Evolutionary conservation across 2,888 invertebrate genomes (phyloP).

Genomic region (Melinaea menophilus): DNA sequence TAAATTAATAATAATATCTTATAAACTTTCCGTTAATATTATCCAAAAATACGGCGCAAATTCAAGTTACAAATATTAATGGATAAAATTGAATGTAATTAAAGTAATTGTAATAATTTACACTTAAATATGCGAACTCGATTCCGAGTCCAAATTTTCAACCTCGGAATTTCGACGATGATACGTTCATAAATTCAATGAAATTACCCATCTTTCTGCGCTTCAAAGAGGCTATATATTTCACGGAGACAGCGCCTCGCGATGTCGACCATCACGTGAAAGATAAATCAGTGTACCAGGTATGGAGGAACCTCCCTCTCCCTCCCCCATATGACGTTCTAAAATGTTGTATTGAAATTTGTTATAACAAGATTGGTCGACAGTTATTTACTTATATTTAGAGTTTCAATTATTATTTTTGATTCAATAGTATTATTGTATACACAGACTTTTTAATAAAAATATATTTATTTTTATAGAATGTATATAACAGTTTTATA

Average conservation of each 20-base stretch:
- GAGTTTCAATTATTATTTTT: too few species aligned
- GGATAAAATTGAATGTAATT: not conserved
- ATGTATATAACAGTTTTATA: too few species aligned
- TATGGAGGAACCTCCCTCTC: not conserved
- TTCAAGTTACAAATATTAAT: too few species aligned
- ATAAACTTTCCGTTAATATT: too few species aligned
- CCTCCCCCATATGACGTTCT: not conserved
- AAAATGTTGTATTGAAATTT: slow-evolving; percentile 3
- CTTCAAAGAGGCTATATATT: slow-evolving; percentile 75
- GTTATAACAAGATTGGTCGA: too few species aligned
- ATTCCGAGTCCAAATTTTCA: slow-evolving; percentile 64
- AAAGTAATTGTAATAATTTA: slow-evolving; percentile 11
- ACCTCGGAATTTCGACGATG: slow-evolving; percentile 62
- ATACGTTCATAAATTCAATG: slow-evolving; percentile 74
- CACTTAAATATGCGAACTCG: slow-evolving; percentile 37
- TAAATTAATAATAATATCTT: not conserved
- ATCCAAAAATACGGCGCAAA: too few species aligned
- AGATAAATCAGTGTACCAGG: slow-evolving; percentile 63
- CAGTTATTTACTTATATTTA: too few species aligned
- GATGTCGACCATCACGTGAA: slow-evolving; percentile 67
- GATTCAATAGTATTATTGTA: too few species aligned
- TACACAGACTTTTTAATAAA: too few species aligned
- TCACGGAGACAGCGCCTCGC: slow-evolving; percentile 65
- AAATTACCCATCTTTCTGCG: slow-evolving; percentile 75
- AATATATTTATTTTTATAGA: too few species aligned